phyloP scores from a whole-genome alignment of 92 coral and sea anemone genomes.

The Actinostola sp. region DNA sequence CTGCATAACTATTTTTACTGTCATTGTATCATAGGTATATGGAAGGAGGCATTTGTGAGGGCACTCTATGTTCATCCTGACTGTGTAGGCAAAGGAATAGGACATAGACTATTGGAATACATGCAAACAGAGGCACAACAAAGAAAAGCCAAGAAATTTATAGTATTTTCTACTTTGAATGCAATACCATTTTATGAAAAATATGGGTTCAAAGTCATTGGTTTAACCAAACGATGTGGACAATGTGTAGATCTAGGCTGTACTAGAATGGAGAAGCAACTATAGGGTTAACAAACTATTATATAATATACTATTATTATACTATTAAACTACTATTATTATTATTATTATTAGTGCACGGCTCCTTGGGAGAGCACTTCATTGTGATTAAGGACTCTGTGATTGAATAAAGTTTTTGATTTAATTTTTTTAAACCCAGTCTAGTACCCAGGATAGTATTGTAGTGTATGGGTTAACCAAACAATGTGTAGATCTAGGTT shows the following conservation, averaged over 20 bases:
- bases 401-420: too few species aligned
- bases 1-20: neutral
- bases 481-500: too few species aligned
- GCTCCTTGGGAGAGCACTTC: too few species aligned
- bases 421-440: too few species aligned
- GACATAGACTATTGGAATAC: conserved; percentile 51
- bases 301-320: too few species aligned
- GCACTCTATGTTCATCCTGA: conserved; percentile 80
- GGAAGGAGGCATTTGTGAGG: conserved; percentile 36
- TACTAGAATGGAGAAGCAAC: conserved; percentile 15
- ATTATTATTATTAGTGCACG: too few species aligned
- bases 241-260: conserved; percentile 12
- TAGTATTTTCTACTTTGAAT: conserved; percentile 72
- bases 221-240: conserved; percentile 6
- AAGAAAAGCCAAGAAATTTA: conserved; percentile 34
- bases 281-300: neutral
- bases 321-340: too few species aligned
- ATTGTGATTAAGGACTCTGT: too few species aligned
- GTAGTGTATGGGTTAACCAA: too few species aligned
- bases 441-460: too few species aligned
- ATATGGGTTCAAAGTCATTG: conserved; percentile 53
- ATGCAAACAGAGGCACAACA: conserved; percentile 61
- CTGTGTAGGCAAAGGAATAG: conserved; percentile 60
- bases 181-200: conserved; percentile 81
- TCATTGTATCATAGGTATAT: neutral